Evolutionary conservation across 1,140 invertebrate genomes (phyloP).

Genomic region (Triops longicaudatus): DNA sequence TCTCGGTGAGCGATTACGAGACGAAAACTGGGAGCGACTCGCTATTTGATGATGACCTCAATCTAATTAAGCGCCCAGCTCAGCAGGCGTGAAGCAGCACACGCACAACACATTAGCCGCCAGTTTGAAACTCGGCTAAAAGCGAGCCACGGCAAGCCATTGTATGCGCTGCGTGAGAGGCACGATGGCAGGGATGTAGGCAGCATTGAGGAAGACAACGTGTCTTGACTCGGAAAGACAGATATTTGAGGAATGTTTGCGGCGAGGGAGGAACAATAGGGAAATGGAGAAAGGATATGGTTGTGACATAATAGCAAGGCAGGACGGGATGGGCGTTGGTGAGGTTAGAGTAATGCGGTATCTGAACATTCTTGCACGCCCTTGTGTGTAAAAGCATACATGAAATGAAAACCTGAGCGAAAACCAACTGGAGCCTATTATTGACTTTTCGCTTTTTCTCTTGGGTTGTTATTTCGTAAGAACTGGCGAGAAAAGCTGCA

Average conservation of each 20-base stretch:
- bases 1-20: neutral
- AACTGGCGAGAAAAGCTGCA: neutral
- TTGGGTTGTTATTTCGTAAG: neutral
- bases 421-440: neutral
- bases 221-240: neutral
- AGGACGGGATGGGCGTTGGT: neutral
- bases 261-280: neutral
- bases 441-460: neutral
- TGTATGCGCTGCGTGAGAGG: neutral
- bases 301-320: neutral
- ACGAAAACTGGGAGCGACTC: neutral
- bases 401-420: neutral
- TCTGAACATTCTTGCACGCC: constrained; percentile 8
- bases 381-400: neutral
- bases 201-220: no score
- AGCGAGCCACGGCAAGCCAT: neutral
- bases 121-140: no score
- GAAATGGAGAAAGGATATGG: neutral
- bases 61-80: neutral
- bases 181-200: no score
- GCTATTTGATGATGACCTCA: neutral
- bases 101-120: neutral
- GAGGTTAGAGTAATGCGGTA: neutral
- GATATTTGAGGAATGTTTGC: neutral
- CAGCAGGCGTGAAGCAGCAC: neutral